Conservation (phyloP, 2,888 invertebrate species). For the Ichneumon xanthorius region DNA sequence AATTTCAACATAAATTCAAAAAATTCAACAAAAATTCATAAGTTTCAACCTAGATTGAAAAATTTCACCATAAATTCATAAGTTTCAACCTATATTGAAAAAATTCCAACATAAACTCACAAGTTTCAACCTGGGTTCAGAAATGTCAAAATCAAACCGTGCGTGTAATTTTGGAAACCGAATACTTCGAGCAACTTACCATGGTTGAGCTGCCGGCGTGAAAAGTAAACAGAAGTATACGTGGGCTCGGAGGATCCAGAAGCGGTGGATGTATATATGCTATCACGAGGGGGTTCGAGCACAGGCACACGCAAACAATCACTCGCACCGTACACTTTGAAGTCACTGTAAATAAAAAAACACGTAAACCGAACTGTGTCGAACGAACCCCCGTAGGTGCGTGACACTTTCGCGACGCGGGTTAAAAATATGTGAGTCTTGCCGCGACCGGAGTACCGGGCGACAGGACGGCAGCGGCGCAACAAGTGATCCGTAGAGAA, state of each 20-base stretch:
- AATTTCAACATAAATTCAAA: too few relatives aligned
- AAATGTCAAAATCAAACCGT: neutral
- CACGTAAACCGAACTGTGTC: neutral
- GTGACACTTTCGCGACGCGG: constrained; percentile 20
- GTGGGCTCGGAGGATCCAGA: constrained; percentile 33
- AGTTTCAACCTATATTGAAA: too few relatives aligned
- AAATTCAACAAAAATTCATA: too few relatives aligned
- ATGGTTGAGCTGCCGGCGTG: constrained; percentile 56
- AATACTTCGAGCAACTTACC: constrained; percentile 57
- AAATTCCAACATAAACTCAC: too few relatives aligned
- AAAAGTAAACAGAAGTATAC: constrained; percentile 46
- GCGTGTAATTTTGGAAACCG: neutral
- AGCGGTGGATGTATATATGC: constrained; percentile 10
- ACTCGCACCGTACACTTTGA: constrained; percentile 34
- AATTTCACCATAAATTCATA: too few relatives aligned
- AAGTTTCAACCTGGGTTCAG: too few relatives aligned
- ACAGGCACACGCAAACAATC: constrained; percentile 30
- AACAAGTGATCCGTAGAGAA: constrained; percentile 78
- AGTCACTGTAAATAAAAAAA: constrained; percentile 37
- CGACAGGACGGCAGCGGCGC: constrained; percentile 78
- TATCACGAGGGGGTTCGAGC: neutral
- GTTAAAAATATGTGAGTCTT: constrained; percentile 44
- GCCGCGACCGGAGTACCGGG: constrained; percentile 70
- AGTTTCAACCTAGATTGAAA: too few relatives aligned
- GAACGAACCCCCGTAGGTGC: neutral